Evolutionary conservation across 2,797 vertebrate species (phyloP).

Genomic region (Micrastur ruficollis): DNA sequence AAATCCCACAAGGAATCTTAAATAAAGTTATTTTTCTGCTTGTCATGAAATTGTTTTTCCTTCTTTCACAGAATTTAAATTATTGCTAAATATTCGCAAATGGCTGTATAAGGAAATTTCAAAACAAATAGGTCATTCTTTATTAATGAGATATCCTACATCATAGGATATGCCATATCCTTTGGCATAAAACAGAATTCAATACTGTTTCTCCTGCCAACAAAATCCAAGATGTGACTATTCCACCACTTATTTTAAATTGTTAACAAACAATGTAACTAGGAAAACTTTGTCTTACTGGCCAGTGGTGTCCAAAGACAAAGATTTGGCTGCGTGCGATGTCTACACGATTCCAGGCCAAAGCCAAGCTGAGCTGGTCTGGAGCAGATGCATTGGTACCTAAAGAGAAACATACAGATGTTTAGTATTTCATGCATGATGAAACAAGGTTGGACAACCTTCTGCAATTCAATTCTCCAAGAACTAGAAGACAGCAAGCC

Average conservation of each 20-base stretch:
- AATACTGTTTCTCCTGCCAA: neutral
- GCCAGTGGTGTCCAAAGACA: slow-evolving; percentile 94
- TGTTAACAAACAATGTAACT: neutral
- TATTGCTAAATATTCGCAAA: neutral
- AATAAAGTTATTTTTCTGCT: neutral
- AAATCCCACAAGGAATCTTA: neutral
- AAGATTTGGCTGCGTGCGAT: slow-evolving; percentile 98
- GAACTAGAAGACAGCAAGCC: neutral
- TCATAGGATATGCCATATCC: neutral
- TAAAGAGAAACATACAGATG: slow-evolving; percentile 46
- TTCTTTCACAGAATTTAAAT: neutral
- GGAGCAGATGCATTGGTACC: slow-evolving; percentile 95
- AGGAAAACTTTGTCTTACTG: slow-evolving; percentile 79
- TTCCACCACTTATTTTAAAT: neutral
- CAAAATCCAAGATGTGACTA: neutral
- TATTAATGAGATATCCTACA: neutral
- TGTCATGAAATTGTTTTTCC: neutral
- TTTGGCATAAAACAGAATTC: neutral
- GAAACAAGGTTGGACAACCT: neutral
- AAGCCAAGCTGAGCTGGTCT: slow-evolving; percentile 94
- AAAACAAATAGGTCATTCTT: neutral
- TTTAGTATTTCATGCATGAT: neutral
- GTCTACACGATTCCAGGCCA: slow-evolving; percentile 98
- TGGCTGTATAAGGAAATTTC: neutral
- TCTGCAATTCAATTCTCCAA: neutral